Evolutionary conservation across 2,888 invertebrate genomes (phyloP), one percentile per base, ranked within the genome.

Genomic region (Sphaerophoria rueppellii): DNA sequence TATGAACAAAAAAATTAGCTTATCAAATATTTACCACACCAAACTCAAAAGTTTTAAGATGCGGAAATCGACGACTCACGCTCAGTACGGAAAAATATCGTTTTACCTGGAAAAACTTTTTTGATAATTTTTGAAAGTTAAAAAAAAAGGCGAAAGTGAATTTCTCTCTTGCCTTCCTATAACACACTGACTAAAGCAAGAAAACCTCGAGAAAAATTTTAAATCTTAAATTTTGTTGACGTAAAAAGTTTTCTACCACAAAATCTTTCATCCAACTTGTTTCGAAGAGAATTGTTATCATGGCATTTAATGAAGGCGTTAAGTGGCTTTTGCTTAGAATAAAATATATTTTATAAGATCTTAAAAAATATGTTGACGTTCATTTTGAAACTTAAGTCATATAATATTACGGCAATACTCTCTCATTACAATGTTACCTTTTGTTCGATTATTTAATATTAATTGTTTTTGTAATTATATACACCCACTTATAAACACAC

Each of bases 91-190:
- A 72, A 72, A 65, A 78, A 72, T 52, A 57, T 74, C 67, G 60
- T 61, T 67, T 80, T 80, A 69, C 79, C 69, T 80, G 74, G 79
- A 69, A 80, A 80, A 80, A 80, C 69, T 80, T 80, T 74, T 69
- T 74, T 73, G 63, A 73, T 78, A 65, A 72, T 80, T 60, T 65
- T 61, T 74, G 40, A 34, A 69, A 40, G 52, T 16, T n/a, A 35
- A 37, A 77, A 40, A 40, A 16, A 37, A 58, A 79, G 74, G 69
- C 7, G 74, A 80, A 69, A 74, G 79, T 80, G 69, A 60, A n/a
- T 43, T 55, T 73, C 43, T 40, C 9, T 46, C 34, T 61, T 58
- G n/a, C 52, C 43, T 60, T 32, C 34, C 11, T 6, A 2, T 69
- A 69, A 40, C n/a, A 50, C 65, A n/a, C n/a, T n/a, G n/a, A n/a